These are phyloP conservation scores for Limanda limanda DNA, from an alignment of 2,113 vertebrate species.

Conservation along the genomic window DNA sequence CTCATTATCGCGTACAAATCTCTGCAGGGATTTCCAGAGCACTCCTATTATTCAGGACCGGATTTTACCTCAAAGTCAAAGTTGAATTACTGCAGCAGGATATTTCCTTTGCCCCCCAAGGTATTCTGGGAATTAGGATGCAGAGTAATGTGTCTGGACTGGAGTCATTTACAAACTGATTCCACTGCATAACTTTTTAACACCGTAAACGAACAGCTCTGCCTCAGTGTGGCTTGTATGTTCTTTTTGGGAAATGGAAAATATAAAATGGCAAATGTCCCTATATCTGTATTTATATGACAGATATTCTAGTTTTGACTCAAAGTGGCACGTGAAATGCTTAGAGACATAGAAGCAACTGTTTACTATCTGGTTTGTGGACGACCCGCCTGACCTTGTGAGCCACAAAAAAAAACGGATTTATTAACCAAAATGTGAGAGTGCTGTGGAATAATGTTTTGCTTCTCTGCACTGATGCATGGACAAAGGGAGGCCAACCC, in stretches of 20 bases:
- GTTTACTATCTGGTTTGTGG: background rate
- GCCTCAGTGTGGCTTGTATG: background rate
- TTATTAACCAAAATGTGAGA: background rate
- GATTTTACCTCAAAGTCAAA: constrained; percentile 50
- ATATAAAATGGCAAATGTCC: too few relatives aligned
- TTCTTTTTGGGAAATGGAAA: background rate
- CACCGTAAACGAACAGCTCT: background rate
- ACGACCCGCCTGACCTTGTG: too few relatives aligned
- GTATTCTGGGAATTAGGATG: constrained; percentile 22
- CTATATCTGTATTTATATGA: too few relatives aligned
- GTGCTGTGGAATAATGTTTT: background rate
- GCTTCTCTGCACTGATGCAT: background rate
- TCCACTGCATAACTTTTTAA: constrained; percentile 4
- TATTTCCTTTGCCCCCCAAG: constrained; percentile 33
- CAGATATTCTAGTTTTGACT: too few relatives aligned
- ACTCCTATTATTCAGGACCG: constrained; percentile 42
- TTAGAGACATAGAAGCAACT: too few relatives aligned
- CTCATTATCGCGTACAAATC: constrained; percentile 63
- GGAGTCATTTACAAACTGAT: constrained; percentile 3
- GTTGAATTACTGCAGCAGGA: constrained; percentile 39
- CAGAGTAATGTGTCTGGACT: constrained; percentile 8
- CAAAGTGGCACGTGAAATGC: too few relatives aligned
- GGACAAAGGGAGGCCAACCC: background rate
- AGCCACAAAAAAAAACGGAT: too few relatives aligned
- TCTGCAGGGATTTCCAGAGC: constrained; percentile 48